Evolutionary conservation across 30 jellyfish, hydroid and myxozoan genomes (phyloP).

Genomic region (Phacellophora camtschatica): DNA sequence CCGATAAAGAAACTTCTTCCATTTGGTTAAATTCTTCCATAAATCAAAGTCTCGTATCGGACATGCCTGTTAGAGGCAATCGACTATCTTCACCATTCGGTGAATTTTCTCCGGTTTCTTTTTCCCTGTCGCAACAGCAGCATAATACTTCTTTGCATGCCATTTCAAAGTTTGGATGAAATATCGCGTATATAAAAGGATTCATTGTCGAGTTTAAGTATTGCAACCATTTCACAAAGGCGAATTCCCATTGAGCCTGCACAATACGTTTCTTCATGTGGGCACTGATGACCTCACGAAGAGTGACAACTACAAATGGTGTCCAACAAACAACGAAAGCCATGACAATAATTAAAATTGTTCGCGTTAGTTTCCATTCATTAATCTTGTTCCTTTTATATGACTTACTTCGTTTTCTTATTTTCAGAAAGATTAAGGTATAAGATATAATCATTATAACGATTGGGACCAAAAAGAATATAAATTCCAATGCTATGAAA

Average conservation of each 20-base stretch:
- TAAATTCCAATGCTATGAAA: background rate
- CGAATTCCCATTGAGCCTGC: background rate
- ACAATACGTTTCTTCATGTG: background rate
- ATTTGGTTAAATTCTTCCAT: no score
- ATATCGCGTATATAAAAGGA: conserved; percentile 28
- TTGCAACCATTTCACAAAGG: background rate
- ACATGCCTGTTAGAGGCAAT: no score
- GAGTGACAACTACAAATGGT: background rate
- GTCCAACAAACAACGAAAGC: conserved; percentile 18
- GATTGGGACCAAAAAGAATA: background rate
- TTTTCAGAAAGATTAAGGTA: background rate
- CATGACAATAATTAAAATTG: background rate
- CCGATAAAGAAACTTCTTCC: no score
- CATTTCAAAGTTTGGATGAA: background rate
- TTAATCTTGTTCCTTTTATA: background rate
- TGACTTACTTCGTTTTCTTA: background rate
- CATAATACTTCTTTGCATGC: background rate
- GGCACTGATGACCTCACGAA: background rate
- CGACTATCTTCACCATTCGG: background rate
- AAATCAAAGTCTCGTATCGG: no score
- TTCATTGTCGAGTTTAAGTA: conserved; percentile 12
- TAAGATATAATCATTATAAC: background rate
- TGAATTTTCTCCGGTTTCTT: background rate
- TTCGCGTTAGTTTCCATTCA: conserved; percentile 16
- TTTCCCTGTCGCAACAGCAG: background rate